phyloP scores from a whole-genome alignment of 2,888 invertebrate species.

The Bedellia somnulentella region DNA sequence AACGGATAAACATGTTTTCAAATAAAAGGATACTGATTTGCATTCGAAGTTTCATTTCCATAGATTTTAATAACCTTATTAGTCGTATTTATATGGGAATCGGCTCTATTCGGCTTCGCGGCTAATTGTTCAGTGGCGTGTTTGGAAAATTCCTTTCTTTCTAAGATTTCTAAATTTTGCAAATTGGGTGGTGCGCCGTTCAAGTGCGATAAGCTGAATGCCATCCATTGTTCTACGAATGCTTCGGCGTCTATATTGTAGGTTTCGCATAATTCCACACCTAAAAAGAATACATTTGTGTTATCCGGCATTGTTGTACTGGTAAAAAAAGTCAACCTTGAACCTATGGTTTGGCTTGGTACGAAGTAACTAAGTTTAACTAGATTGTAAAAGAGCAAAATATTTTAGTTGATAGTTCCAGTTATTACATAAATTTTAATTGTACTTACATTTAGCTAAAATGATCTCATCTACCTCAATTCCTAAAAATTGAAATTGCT shows the following conservation, averaged over 20 bases:
- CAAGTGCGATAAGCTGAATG: constrained; percentile 69
- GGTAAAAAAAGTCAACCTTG: constrained; percentile 34
- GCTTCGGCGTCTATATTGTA: constrained; percentile 68
- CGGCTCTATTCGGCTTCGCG: too few species aligned
- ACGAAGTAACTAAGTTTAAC: too few species aligned
- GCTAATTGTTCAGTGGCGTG: constrained; percentile 34
- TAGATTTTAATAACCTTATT: too few species aligned
- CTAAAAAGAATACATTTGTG: constrained; percentile 17
- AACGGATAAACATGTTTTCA: too few species aligned
- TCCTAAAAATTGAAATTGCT: constrained; percentile 66
- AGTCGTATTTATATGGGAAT: too few species aligned
- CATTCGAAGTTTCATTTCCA: too few species aligned
- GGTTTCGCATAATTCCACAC: constrained; percentile 67
- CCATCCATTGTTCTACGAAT: constrained; percentile 78
- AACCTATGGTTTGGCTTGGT: constrained; percentile 36
- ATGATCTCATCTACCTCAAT: constrained; percentile 57
- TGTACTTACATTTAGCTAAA: constrained; percentile 58
- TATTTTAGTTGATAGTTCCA: too few species aligned
- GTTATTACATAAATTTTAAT: too few species aligned
- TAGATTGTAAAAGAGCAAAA: too few species aligned
- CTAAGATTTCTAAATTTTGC: constrained; percentile 63
- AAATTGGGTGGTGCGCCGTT: constrained; percentile 64
- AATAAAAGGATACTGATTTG: too few species aligned
- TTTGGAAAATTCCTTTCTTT: constrained; percentile 66
- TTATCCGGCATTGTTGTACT: too few species aligned